phyloP scores from a whole-genome alignment of 2,113 vertebrate genomes.

The Gasterosteus aculeatus region DNA sequence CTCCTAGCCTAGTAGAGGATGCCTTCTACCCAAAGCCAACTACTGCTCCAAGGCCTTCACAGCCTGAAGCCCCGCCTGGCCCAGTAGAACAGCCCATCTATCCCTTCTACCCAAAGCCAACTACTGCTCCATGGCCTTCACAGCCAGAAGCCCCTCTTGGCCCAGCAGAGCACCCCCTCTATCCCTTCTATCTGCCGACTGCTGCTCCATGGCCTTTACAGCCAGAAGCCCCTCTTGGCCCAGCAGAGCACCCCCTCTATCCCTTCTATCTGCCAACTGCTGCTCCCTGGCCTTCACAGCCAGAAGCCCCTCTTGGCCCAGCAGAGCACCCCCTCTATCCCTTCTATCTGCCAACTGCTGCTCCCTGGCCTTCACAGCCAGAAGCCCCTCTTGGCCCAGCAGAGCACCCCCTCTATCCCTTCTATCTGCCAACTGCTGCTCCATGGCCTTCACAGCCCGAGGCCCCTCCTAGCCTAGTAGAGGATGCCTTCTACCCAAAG shows the following conservation, averaged over 20 bases:
- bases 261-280: not conserved
- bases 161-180: not conserved
- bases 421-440: not conserved
- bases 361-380: not conserved
- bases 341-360: not conserved
- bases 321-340: not conserved
- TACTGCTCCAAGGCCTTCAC: too few species aligned
- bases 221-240: not conserved
- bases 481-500: not conserved
- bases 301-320: not conserved
- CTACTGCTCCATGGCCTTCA: too few species aligned
- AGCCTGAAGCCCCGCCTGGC: not conserved
- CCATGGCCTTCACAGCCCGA: not conserved
- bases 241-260: not conserved
- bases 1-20: not conserved
- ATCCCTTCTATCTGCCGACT: not conserved
- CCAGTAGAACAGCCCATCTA: not conserved
- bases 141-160: not conserved
- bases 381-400: not conserved
- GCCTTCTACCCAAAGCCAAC: too few species aligned
- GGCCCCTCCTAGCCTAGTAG: not conserved
- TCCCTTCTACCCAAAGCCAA: constrained; percentile 7
- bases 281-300: not conserved
- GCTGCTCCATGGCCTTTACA: not conserved
- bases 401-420: not conserved